Evolutionary conservation across 2,888 invertebrate genomes (phyloP).

Genomic region (Eupelmus urozonus): DNA sequence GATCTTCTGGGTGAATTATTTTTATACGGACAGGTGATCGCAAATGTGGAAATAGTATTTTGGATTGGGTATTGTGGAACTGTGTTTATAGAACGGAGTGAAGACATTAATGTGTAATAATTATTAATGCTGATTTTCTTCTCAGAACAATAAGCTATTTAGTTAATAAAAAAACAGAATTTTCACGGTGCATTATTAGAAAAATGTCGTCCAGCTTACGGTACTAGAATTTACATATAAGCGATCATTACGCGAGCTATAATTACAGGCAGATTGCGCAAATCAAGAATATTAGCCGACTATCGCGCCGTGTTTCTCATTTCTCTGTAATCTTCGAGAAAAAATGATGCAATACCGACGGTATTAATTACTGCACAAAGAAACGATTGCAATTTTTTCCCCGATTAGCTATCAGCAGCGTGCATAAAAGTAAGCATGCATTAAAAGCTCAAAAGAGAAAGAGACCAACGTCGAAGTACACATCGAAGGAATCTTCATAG

Average conservation of each 20-base stretch:
- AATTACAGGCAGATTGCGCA: constrained; percentile 51
- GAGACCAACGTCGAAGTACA: no score
- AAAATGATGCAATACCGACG: constrained; percentile 24
- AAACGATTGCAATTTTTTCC: not conserved
- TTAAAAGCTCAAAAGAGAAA: no score
- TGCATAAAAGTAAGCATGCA: no score
- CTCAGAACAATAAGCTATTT: constrained; percentile 41
- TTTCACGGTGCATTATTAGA: not conserved
- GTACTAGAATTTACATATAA: constrained; percentile 41
- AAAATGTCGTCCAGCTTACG: constrained; percentile 4
- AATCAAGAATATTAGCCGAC: constrained; percentile 10
- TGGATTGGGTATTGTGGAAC: no score
- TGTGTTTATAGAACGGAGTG: no score
- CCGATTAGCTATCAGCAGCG: no score
- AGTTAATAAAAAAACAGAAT: not conserved
- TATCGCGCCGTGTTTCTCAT: constrained; percentile 26
- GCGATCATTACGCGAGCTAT: constrained; percentile 35
- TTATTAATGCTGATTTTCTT: not conserved
- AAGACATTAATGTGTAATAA: not conserved
- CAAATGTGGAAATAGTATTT: no score
- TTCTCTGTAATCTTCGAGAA: constrained; percentile 33
- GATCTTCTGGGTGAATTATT: no score
- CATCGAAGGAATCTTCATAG: no score
- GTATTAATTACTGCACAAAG: constrained; percentile 15
- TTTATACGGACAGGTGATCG: no score